Conservation (phyloP, 2,113 vertebrate genomes). For the Mesocricetus auratus region DNA sequence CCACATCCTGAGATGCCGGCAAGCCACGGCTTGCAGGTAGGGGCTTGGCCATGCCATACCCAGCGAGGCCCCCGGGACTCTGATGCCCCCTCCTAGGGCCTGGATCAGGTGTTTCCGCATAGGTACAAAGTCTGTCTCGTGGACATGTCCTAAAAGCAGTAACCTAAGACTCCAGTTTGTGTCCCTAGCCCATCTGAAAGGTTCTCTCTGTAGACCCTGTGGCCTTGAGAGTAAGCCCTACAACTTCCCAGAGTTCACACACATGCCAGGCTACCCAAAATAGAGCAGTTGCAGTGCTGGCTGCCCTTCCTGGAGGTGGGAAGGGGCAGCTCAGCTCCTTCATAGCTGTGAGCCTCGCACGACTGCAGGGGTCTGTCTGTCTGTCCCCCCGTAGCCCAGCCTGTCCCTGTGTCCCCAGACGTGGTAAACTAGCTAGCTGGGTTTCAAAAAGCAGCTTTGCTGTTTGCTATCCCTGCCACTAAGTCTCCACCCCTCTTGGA, state of each 20-base stretch:
- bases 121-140: background rate
- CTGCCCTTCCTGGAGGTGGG: background rate
- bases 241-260: background rate
- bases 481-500: background rate
- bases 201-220: background rate
- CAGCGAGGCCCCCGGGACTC: background rate
- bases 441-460: slow-evolving; percentile 63
- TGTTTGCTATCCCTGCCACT: slow-evolving; percentile 20
- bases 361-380: background rate
- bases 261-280: background rate
- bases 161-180: slow-evolving; percentile 31
- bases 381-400: slow-evolving; percentile 10
- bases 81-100: background rate
- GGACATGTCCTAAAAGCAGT: slow-evolving; percentile 6
- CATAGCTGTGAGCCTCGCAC: background rate
- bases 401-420: background rate
- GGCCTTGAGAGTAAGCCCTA: background rate
- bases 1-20: slow-evolving; percentile 47
- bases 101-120: background rate
- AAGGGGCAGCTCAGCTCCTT: background rate
- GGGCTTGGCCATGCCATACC: background rate
- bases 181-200: background rate
- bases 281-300: background rate
- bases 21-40: slow-evolving; percentile 31
- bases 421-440: background rate